Evolutionary conservation across 2,797 vertebrate species (phyloP), one percentile per base, ranked within the genome.

Genomic region (Basileuterus tristriatus): DNA sequence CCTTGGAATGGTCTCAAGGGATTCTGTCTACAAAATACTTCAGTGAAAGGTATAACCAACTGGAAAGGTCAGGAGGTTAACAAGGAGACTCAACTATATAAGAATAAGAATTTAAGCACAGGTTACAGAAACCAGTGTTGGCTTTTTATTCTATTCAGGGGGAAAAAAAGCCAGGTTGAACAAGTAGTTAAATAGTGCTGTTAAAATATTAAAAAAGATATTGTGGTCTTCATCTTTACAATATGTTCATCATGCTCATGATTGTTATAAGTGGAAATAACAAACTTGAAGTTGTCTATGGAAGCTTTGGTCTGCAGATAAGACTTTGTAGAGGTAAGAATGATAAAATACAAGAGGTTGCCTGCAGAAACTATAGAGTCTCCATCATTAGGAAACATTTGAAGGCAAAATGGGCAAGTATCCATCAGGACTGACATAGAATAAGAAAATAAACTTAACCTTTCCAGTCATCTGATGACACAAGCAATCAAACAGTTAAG

Each of bases 111-210:
- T 74, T 59, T 49, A 87, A 74, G 50, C 26, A 4, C 5, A 63
- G 7, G 11, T 75, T 75, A 86, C 75, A 91, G 22, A 88, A 90
- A 43, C 5, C 32, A 37, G 13, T 2, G 0, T 30, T 55, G 11
- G 1, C 37, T 87, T 36, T 85, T 83, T 59, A 65, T 15, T 67
- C 26, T 37, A 11, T 1, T 53, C 1, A 2, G 1, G 8, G 0
- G 0, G 12, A 12, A 4, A 2, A 19, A 29, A 8, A 17, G 5
- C 1, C 1, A 2, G 3, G 9, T n/a, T 82, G 36, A 76, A 49
- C 0, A 3, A 68, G 20, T 2, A 4, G 4, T 53, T 71, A 69
- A 79, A 82, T 30, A 69, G 11, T 43, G 15, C 6, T 62, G 37
- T 43, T 79, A 71, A 84, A 88, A 82, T 87, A 84, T 22, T 70